phyloP scores from a whole-genome alignment of 1,140 invertebrate species.

The Diplogasteroides magnus region DNA sequence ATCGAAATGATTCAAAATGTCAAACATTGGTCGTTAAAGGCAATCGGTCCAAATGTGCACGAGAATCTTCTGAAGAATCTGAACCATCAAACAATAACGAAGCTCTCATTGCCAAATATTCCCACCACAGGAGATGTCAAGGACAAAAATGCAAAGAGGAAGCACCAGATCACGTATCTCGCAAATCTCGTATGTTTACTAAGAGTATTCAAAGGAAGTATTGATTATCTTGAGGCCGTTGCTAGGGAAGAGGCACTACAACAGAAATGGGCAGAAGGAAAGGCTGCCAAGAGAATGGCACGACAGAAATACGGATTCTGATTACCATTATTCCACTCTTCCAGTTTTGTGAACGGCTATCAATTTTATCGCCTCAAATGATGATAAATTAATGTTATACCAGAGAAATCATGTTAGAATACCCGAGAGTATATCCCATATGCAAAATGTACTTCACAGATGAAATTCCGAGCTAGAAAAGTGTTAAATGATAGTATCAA shows the following conservation, averaged over 20 bases:
- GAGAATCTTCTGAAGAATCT: constrained; percentile 41
- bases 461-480: neutral
- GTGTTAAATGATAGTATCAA: neutral
- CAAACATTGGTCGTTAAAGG: neutral
- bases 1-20: neutral
- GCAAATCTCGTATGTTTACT: constrained; percentile 24
- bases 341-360: too few relatives aligned
- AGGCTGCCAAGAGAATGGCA: constrained; percentile 39
- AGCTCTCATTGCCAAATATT: constrained; percentile 33
- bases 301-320: constrained; percentile 44
- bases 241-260: constrained; percentile 42
- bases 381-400: too few relatives aligned
- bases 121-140: constrained; percentile 26
- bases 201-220: neutral
- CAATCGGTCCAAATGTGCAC: constrained; percentile 41
- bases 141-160: constrained; percentile 40
- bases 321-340: constrained; percentile 14
- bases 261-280: constrained; percentile 44
- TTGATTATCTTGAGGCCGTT: constrained; percentile 35
- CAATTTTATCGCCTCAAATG: too few relatives aligned
- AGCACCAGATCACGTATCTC: constrained; percentile 47
- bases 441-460: neutral
- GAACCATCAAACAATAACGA: constrained; percentile 33
- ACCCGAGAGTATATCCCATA: neutral
- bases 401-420: neutral